These are phyloP conservation scores for Ashinkailepas kermadecensis DNA, from an alignment of 2,888 invertebrate species.

Conservation along the genomic window DNA sequence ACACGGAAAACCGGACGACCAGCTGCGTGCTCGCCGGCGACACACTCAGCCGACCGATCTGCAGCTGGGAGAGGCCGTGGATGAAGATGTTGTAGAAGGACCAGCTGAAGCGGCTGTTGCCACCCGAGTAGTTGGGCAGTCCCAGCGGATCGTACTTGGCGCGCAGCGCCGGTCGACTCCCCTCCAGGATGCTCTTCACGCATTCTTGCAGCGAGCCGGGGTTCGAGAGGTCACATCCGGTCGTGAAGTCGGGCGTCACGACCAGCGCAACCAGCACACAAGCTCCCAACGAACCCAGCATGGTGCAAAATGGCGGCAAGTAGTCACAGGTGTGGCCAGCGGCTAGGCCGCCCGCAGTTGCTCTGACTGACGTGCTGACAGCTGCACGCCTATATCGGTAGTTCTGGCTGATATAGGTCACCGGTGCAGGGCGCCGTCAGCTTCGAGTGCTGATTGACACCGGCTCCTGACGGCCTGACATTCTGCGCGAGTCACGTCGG, in stretches of 20 bases:
- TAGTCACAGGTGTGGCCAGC: too few species aligned
- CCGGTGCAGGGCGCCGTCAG: too few species aligned
- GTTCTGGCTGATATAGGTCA: too few species aligned
- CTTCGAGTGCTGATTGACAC: too few species aligned
- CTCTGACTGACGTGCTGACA: too few species aligned
- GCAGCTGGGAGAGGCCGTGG: background rate
- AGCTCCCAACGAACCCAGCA: background rate
- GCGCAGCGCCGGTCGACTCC: background rate
- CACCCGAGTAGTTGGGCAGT: background rate
- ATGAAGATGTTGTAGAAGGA: background rate
- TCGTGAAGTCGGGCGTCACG: background rate
- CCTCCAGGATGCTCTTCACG: background rate
- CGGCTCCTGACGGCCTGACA: too few species aligned
- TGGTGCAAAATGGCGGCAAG: background rate
- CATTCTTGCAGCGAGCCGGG: background rate
- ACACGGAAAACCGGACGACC: background rate
- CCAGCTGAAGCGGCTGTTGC: background rate
- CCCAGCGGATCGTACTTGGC: background rate
- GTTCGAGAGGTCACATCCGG: background rate
- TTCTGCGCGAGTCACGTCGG: too few species aligned
- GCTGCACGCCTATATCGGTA: too few species aligned
- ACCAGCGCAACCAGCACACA: background rate
- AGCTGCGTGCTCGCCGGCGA: background rate
- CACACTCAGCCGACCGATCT: background rate
- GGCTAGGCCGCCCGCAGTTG: too few species aligned